Base-by-base conservation (phyloP, 2,888 invertebrate genomes). In the Acronicta alni region DNA sequence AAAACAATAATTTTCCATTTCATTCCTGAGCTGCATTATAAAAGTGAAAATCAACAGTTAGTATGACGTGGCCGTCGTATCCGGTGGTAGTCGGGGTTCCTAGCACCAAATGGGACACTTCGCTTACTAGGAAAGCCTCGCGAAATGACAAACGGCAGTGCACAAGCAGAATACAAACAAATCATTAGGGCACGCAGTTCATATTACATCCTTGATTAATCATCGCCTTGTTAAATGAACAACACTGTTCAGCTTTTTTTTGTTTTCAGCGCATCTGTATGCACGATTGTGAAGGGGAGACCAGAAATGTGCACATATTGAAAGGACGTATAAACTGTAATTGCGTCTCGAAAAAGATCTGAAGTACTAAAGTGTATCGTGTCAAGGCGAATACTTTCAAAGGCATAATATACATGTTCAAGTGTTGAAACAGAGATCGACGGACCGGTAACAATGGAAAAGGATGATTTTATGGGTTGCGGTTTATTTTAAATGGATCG, bases 11-110 rank as follows among this genome's bases (percentile, higher is more conserved):
- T 75, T 72, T 70, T 79, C 70, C 72, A 78, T 73, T 75, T 72
- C 71, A 79, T 72, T 55, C 67, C 63, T 71, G 59, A 69, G 61
- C 45, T 67, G 77, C 81, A 79, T 81, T 84, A 88, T 90, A 90
- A 91, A 91, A 92, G 91, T 91, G 91, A 91, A 91, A 92, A 88
- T 87, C 65, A 84, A 88, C 85, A 80, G 88, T 89, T 87, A 84
- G 75, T 85, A 84, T 87, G 85, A 82, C 72, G 79, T 59, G 72
- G 77, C 69, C 68, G 80, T 81, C 81, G 84, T 80, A 83, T 91
- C 90, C 91, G 88, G 84, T 77, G 81, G 80, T 64, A 77, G 65
- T 67, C 60, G 75, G 53, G 76, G 77, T 85, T 79, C 85, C 84
- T 82, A 77, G 80, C 81, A 78, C 81, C 86, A 83, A 87, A 84